Base-by-base conservation (phyloP, 92 coral and sea anemone species). In the Diadumene lineata region DNA sequence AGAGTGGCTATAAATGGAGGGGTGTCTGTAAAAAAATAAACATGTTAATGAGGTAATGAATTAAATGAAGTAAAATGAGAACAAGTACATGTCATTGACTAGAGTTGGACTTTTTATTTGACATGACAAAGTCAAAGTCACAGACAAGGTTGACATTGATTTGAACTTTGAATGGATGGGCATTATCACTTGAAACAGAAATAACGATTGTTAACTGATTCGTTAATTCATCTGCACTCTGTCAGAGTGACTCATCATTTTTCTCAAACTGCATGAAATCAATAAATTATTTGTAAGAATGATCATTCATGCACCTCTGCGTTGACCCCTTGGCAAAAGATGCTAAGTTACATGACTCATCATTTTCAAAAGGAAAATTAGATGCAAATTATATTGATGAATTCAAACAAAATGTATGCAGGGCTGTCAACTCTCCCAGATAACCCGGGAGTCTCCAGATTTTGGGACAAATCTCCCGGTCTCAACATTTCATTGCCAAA, bases 51-150 rank as follows among this genome's bases (percentile, higher is more conserved):
- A 71, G n/a, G n/a, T n/a, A n/a, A n/a, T n/a, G n/a, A n/a, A n/a
- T n/a, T n/a, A n/a, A n/a, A n/a, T n/a, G n/a, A n/a, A n/a, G n/a
- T n/a, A n/a, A n/a, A n/a, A n/a, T n/a, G n/a, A n/a, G n/a, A n/a
- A n/a, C n/a, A n/a, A n/a, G n/a, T n/a, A n/a, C n/a, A n/a, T n/a
- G n/a, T n/a, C n/a, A n/a, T n/a, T n/a, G n/a, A n/a, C n/a, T n/a
- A n/a, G n/a, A n/a, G n/a, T n/a, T n/a, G n/a, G 97, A 76, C 46
- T 82, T 56, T 10, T 83, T 85, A 72, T 90, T 90, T 30, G 70
- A 76, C 69, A 79, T 72, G 61, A 94, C 84, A 64, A 80, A 87
- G 31, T 94, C 96, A 73, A 84, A 94, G 80, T 92, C 84, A 66
- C 83, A 80, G 28, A 92, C 84, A 76, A 92, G 44, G 71, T n/a